Evolutionary conservation across 1,140 invertebrate species (phyloP).

Genomic region (Scaptomyza graminum): DNA sequence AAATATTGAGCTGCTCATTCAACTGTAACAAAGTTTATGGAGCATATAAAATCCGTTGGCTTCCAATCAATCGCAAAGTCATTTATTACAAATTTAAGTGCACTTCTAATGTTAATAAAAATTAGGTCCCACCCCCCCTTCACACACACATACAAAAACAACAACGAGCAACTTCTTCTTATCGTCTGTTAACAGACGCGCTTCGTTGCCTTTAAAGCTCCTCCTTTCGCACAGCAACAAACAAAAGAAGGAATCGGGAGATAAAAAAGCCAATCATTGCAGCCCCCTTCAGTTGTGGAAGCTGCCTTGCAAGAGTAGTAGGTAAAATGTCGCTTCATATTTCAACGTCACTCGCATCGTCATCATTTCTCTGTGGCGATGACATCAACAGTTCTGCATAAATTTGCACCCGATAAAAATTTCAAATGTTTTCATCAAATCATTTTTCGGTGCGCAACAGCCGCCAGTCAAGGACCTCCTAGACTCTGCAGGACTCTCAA

Average conservation of each 20-base stretch:
- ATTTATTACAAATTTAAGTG: slow-evolving; percentile 79
- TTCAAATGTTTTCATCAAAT: slow-evolving; percentile 83
- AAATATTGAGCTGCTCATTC: slow-evolving; percentile 12
- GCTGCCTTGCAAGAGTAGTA: slow-evolving; percentile 20
- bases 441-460: slow-evolving; percentile 67
- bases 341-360: slow-evolving; percentile 81
- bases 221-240: not conserved
- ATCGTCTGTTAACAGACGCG: slow-evolving; percentile 58
- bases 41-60: slow-evolving; percentile 50
- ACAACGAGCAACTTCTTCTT: slow-evolving; percentile 61
- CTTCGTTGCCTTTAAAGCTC: slow-evolving; percentile 18
- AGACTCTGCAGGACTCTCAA: slow-evolving; percentile 2
- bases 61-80: slow-evolving; percentile 77
- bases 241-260: not conserved
- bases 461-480: slow-evolving; percentile 8
- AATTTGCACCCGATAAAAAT: slow-evolving; percentile 83
- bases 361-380: slow-evolving; percentile 78
- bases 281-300: slow-evolving; percentile 8
- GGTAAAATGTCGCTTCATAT: slow-evolving; percentile 74
- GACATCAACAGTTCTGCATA: slow-evolving; percentile 82
- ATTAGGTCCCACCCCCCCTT: slow-evolving; percentile 49
- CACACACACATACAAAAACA: slow-evolving; percentile 37
- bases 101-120: slow-evolving; percentile 72
- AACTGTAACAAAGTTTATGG: slow-evolving; percentile 50
- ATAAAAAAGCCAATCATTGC: slow-evolving; percentile 55